These are phyloP conservation scores for Molorchus minor DNA, from an alignment of 2,888 invertebrate genomes.

Conservation along the genomic window DNA sequence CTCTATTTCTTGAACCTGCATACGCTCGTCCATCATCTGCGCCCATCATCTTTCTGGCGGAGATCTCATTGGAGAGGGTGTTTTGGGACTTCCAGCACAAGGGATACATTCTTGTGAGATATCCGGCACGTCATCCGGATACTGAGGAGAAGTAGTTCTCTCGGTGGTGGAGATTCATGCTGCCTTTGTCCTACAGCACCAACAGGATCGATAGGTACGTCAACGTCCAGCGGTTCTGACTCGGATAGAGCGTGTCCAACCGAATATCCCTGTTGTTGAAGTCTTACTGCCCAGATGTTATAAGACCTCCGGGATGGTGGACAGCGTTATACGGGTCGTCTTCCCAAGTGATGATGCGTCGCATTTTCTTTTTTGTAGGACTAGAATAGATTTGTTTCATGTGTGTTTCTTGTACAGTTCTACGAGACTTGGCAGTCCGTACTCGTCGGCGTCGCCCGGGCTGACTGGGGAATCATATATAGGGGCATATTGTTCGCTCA, in stretches of 20 bases:
- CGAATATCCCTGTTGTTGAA: background rate
- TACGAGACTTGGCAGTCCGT: slow-evolving; percentile 10
- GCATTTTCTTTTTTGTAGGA: background rate
- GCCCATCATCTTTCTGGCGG: background rate
- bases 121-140: background rate
- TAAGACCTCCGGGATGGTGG: background rate
- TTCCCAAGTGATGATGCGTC: slow-evolving; percentile 6
- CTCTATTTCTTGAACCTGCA: background rate
- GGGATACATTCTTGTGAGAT: background rate
- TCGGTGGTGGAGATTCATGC: background rate
- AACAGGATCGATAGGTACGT: slow-evolving; percentile 5
- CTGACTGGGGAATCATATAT: background rate
- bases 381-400: slow-evolving; percentile 13
- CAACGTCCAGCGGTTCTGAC: background rate
- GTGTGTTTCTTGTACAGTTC: slow-evolving; percentile 6
- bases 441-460: background rate
- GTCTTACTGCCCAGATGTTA: no score
- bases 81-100: background rate
- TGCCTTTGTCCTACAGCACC: no score
- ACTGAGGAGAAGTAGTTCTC: no score
- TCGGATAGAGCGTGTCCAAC: background rate
- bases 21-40: background rate
- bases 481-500: no score
- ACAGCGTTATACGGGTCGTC: background rate
- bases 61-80: background rate